Evolutionary conservation across 2,797 vertebrate species (phyloP), one percentile per base, ranked within the genome.

Genomic region (Sebastes trivittatus): DNA sequence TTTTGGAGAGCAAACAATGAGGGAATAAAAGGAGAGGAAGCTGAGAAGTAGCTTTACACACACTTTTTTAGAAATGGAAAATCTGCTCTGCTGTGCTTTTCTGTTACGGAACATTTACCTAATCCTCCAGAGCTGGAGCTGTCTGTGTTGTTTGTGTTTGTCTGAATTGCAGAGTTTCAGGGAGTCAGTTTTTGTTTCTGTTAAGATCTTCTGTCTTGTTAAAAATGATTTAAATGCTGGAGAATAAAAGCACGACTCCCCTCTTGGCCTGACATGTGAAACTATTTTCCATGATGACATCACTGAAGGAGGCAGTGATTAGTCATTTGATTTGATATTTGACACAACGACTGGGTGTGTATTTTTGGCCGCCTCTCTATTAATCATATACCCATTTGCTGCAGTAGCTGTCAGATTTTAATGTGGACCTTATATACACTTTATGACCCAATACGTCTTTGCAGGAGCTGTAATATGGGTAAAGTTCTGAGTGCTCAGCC

Each of bases 291-390:
- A 83, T 75, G 73, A 85, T 87, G 85, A 80, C 82, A 78, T 89
- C 76, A 74, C 16, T 18, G 25, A 72, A 81, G 58, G 18, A 87
- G 71, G 54, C 78, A 0, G 59, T 30, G 81, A 84, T 90, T 77
- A 89, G 77, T 83, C 69, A 76, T 88, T 91, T 87, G 83, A 92
- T 87, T 89, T 87, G 77, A 79, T 86, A 90, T 88, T 79, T 72
- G 89, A 92, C 86, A 84, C 87, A 85, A 36, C 6, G 65, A 54
- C 67, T 75, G 79, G 54, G 71, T 81, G 89, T 85, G 85, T 93
- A 87, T 93, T 92, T 94, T 80, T 88, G 90, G 86, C 85, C 59
- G 38, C 29, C 4, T 0, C 68, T 34, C 58, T 66, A 38, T 80
- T 83, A 83, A 85, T 84, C 73, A 68, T 46, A 62, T 72, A 80